Evolutionary conservation across 2,113 vertebrate species (phyloP).

Genomic region (Montifringilla adamsi): DNA sequence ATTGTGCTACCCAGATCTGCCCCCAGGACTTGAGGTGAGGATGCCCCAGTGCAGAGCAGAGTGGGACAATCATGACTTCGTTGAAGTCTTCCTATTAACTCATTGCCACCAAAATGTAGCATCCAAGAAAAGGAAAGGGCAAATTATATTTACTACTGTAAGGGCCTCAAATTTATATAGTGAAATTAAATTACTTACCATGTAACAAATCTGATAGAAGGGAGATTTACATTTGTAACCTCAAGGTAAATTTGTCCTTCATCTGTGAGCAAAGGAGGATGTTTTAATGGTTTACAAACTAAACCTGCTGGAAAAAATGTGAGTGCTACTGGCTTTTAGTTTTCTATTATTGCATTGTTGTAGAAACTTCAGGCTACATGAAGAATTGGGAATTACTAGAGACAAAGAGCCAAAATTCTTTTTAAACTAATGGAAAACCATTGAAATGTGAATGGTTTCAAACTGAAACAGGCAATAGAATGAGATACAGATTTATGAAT

Average conservation of each 20-base stretch:
- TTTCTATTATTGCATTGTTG: background rate
- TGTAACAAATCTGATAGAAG: background rate
- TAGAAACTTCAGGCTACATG: background rate
- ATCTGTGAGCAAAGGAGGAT: background rate
- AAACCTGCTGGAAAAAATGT: background rate
- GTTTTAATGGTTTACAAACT: background rate
- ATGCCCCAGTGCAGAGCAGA: background rate
- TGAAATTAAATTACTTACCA: background rate
- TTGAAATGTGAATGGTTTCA: background rate
- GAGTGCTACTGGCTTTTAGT: background rate
- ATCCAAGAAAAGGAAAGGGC: background rate
- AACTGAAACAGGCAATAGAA: background rate
- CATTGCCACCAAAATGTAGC: background rate
- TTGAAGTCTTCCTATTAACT: background rate
- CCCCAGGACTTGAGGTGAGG: rapidly evolving
- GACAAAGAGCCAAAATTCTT: background rate
- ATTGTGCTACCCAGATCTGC: background rate
- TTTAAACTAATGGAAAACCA: background rate
- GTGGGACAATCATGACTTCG: rapidly evolving
- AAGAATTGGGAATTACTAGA: background rate
- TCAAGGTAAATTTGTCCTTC: background rate
- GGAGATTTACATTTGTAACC: background rate
- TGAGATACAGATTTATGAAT: background rate
- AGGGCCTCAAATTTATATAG: background rate
- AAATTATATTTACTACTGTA: background rate